Evolutionary conservation across 2,797 vertebrate genomes (phyloP), one percentile per base, ranked within the genome.

Genomic region (Brotula barbata): DNA sequence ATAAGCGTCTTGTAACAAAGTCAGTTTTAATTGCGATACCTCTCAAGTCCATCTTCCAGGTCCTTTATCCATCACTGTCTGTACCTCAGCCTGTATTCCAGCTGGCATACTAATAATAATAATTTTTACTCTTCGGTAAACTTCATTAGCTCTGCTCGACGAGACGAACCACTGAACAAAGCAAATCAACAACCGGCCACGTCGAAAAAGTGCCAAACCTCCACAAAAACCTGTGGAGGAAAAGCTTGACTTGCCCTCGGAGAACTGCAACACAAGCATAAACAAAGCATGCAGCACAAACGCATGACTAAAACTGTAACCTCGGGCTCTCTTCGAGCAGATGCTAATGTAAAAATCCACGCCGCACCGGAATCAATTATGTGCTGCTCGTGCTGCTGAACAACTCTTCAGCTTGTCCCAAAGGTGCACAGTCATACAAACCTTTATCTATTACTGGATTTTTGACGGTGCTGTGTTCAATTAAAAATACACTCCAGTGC

Each of bases 331-430:
- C 13, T 3, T 16, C 7, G 7, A 58, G 75, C 59, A 42, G 50
- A 48, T 42, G 5, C 48, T 23, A 39, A 16, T 62, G 58, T 43
- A 68, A 59, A 73, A 33, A 58, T 31, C 40, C 6, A 16, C 11
- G 39, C 54, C 23, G 33, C 53, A 28, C 68, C 22, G 25, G 55
- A 76, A 71, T 82, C 73, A 77, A 66, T 82, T 52, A 73, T 45
- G 53, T 19, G 57, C 70, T 42, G 43, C 58, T 67, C 2, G 4
- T 22, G 17, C 15, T 5, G 46, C 39, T 48, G 54, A 64, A 46
- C 37, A 21, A 43, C 43, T 39, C 78, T 75, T 28, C 68, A 57
- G 48, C 42, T 13, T 4, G 56, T 42, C 56, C 68, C 21, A 23
- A n/a, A 51, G 55, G 39, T 17, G 9, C 54, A 22, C 55, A 17